Evolutionary conservation across 2,797 vertebrate species (phyloP).

Genomic region (Peromyscus eremicus): DNA sequence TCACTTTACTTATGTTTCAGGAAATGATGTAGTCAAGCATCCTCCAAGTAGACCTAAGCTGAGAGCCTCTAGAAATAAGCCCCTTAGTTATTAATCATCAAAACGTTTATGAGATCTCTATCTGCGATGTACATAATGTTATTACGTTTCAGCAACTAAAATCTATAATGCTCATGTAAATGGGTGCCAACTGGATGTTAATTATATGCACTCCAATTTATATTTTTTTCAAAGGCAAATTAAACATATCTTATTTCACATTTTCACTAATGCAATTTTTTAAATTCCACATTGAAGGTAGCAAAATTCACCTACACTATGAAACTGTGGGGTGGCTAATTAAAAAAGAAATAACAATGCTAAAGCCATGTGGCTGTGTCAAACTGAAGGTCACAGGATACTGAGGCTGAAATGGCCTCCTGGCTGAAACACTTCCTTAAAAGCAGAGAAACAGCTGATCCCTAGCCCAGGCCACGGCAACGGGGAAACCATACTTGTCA

Average conservation of each 20-base stretch:
- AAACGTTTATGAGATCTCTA: conserved; percentile 46
- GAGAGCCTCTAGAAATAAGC: conserved; percentile 26
- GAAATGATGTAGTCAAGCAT: conserved; percentile 7
- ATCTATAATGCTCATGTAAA: conserved; percentile 36
- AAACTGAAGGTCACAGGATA: neutral
- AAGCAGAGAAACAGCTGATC: conserved; percentile 1
- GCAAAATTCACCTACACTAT: conserved; percentile 24
- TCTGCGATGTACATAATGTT: neutral
- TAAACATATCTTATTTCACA: conserved; percentile 53
- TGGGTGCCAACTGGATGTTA: conserved; percentile 30
- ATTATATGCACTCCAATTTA: conserved; percentile 36
- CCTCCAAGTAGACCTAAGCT: neutral
- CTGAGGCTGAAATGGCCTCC: neutral
- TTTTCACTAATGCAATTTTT: conserved; percentile 45
- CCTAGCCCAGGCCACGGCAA: neutral
- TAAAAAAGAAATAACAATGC: conserved; percentile 47
- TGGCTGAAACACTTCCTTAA: neutral
- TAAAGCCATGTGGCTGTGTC: neutral
- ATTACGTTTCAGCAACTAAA: conserved; percentile 55
- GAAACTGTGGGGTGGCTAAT: neutral
- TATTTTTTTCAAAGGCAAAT: conserved; percentile 60
- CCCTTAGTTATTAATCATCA: neutral
- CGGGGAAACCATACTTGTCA: neutral
- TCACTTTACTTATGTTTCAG: neutral
- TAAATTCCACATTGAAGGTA: conserved; percentile 27